phyloP scores from a whole-genome alignment of 1,140 invertebrate species.

The Spodoptera litura region DNA sequence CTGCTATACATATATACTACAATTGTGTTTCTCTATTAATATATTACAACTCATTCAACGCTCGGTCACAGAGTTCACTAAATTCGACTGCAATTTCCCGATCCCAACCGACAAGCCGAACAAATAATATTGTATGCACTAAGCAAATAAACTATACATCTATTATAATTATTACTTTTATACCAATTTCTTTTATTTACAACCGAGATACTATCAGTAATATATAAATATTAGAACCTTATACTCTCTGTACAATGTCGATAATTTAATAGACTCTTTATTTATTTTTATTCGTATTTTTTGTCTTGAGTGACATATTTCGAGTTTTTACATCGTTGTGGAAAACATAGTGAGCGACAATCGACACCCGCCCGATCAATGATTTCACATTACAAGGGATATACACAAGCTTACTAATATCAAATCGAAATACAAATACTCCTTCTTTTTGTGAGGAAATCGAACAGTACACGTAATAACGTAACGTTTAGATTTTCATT shows the following conservation, averaged over 20 bases:
- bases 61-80: not conserved
- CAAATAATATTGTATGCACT: slow-evolving; percentile 17
- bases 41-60: no score
- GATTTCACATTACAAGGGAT: slow-evolving; percentile 11
- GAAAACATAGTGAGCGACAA: not conserved
- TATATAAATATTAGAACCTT: slow-evolving; percentile 80
- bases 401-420: slow-evolving; percentile 34
- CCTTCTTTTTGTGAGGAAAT: not conserved
- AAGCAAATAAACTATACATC: slow-evolving; percentile 58
- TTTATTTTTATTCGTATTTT: slow-evolving; percentile 50
- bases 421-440: slow-evolving; percentile 1
- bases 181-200: slow-evolving; percentile 63
- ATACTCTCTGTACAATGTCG: slow-evolving; percentile 78
- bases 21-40: no score
- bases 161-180: slow-evolving; percentile 57
- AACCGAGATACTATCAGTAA: slow-evolving; percentile 61
- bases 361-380: not conserved
- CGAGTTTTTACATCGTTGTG: not conserved
- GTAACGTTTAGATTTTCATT: slow-evolving; percentile 1
- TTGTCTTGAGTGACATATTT: slow-evolving; percentile 18
- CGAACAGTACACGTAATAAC: not conserved
- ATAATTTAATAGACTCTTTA: slow-evolving; percentile 62
- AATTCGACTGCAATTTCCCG: slow-evolving; percentile 42
- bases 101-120: slow-evolving; percentile 27
- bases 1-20: no score